Evolutionary conservation across 2,888 invertebrate genomes (phyloP), one percentile per base, ranked within the genome.

Genomic region (Chrysina gloriosa): DNA sequence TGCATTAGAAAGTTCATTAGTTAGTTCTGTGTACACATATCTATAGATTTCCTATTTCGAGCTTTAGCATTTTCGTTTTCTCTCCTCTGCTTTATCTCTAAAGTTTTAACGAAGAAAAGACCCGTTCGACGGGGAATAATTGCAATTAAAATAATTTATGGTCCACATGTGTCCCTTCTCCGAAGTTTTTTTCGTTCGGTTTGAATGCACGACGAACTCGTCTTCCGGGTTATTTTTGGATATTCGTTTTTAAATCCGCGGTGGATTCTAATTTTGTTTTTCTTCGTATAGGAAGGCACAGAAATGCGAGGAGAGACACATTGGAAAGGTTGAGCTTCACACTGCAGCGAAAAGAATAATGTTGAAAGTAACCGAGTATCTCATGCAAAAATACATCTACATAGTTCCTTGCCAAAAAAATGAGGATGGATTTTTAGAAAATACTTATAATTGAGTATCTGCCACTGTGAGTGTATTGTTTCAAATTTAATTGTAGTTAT

Each of bases 71-170:
- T 45, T 45, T 45, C 16, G 6, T 9, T 16, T 2, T 16, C 16
- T 45, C 9, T 45, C 21, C 7, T 16, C 9, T 14, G 7, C 29
- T 3, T 4, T 52, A 19, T 47, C 14, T n/a, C 7, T 19, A 16
- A 52, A n/a, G n/a, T 14, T 52, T 52, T 52, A 52, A 52, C 19
- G 52, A 52, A 31, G 52, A n/a, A 9, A 52, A n/a, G 29, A 19
- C 39, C 16, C 58, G 23, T 27, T 42, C 3, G 27, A 58, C 58
- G 25, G 23, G 9, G 27, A 25, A 61, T 61, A 61, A 61, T 61
- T 61, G 58, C 58, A 61, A 61, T 61, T 61, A 61, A 61, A 42
- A 42, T 61, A 61, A 61, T 61, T 61, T 42, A 61, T 61, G 42
- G 42, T 42, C 27, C 11, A 36, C 42, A 61, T 61, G 25, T 42